Conservation (phyloP, 2,113 vertebrate species). For the Oxyura jamaicensis region DNA sequence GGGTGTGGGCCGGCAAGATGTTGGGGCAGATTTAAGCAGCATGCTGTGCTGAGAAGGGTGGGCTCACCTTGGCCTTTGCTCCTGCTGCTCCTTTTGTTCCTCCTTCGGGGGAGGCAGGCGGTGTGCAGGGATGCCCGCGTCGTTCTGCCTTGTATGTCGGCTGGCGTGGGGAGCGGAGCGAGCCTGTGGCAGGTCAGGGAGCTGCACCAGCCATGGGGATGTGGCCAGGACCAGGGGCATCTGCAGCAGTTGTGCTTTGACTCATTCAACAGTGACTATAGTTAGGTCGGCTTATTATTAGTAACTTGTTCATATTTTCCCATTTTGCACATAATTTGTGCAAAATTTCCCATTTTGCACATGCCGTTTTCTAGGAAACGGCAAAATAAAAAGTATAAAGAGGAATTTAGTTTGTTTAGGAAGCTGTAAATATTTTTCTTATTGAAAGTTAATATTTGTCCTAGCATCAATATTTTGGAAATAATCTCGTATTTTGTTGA, state of each 20-base stretch:
- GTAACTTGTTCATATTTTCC: background rate
- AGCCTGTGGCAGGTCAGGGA: background rate
- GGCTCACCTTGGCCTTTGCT: background rate
- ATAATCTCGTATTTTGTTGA: constrained; percentile 34
- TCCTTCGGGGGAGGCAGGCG: background rate
- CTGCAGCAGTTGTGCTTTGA: background rate
- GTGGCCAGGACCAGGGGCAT: background rate
- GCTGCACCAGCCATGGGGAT: background rate
- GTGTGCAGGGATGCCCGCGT: background rate
- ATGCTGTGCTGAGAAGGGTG: background rate
- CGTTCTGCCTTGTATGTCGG: background rate
- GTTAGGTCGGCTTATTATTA: background rate
- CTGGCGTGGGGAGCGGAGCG: background rate
- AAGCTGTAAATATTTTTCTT: constrained; percentile 33
- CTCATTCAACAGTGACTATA: background rate
- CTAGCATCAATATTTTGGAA: constrained; percentile 37
- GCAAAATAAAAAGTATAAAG: background rate
- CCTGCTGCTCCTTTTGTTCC: background rate
- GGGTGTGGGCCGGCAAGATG: background rate
- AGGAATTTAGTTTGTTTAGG: background rate
- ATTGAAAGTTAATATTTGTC: constrained; percentile 28
- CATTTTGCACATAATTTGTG: background rate
- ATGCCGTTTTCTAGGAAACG: background rate
- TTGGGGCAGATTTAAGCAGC: background rate
- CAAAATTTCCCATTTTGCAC: background rate